phyloP scores from a whole-genome alignment of 2,797 vertebrate genomes.

The Macropodus opercularis region DNA sequence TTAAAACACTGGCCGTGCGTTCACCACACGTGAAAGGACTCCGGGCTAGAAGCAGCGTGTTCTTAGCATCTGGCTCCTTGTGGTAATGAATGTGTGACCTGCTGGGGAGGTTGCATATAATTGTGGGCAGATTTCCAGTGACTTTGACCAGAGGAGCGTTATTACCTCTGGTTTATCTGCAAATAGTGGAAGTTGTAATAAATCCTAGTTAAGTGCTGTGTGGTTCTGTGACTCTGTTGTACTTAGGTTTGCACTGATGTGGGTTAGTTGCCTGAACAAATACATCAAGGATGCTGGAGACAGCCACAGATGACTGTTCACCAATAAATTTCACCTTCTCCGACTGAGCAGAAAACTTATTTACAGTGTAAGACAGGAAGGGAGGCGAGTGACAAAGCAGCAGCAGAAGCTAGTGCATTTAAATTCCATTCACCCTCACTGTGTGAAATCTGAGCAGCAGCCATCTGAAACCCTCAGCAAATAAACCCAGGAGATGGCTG shows the following conservation, averaged over 20 bases:
- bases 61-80: conserved; percentile 25
- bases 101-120: conserved; percentile 5
- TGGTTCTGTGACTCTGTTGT: conserved; percentile 10
- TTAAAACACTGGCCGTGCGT: too few species aligned
- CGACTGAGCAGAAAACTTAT: conserved; percentile 51
- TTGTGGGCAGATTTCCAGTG: not conserved
- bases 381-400: conserved; percentile 46
- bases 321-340: conserved; percentile 52
- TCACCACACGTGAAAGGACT: too few species aligned
- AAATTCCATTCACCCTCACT: conserved; percentile 29
- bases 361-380: conserved; percentile 28
- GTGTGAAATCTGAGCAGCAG: conserved; percentile 24
- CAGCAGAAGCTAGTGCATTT: conserved; percentile 40
- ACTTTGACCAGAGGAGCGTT: not conserved
- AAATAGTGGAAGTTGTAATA: too few species aligned
- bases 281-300: conserved; percentile 26
- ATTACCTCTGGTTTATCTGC: too few species aligned
- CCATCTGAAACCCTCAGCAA: conserved; percentile 15
- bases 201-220: too few species aligned
- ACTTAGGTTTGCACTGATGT: conserved; percentile 27
- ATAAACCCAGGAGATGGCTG: not conserved
- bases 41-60: too few species aligned
- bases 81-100: conserved; percentile 24
- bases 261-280: conserved; percentile 27
- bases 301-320: conserved; percentile 47